Evolutionary conservation across 2,888 invertebrate genomes (phyloP).

Genomic region (Sericinus montela): DNA sequence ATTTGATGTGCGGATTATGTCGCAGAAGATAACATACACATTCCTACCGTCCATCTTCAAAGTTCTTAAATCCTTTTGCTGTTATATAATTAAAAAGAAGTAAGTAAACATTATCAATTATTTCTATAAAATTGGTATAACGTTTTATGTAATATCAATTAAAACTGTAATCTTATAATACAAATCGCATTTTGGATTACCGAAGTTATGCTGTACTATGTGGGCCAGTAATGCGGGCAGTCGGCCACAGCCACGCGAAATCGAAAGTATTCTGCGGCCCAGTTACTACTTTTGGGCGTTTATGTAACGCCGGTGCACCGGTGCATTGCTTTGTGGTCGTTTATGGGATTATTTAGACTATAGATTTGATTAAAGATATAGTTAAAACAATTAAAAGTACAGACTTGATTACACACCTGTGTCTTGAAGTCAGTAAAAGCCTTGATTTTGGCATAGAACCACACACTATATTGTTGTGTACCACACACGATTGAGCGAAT

Average conservation of each 20-base stretch:
- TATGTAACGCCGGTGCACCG: constrained; percentile 42
- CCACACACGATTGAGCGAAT: too few relatives aligned
- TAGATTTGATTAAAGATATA: neutral
- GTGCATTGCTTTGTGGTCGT: constrained; percentile 30
- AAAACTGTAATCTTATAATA: constrained; percentile 8
- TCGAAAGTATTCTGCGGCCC: constrained; percentile 62
- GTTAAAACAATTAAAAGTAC: neutral
- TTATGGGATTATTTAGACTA: constrained; percentile 10
- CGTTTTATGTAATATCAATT: constrained; percentile 11
- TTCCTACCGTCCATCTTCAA: too few relatives aligned
- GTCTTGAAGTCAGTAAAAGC: too few relatives aligned
- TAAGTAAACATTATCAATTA: too few relatives aligned
- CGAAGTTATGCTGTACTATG: constrained; percentile 11
- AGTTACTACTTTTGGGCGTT: constrained; percentile 51
- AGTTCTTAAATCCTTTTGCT: too few relatives aligned
- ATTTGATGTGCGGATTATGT: too few relatives aligned
- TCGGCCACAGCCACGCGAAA: constrained; percentile 41
- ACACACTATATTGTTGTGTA: too few relatives aligned
- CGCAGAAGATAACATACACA: too few relatives aligned
- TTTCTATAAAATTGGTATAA: neutral
- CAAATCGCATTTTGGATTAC: constrained; percentile 13
- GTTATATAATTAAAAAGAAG: too few relatives aligned
- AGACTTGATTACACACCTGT: too few relatives aligned
- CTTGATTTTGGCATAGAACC: too few relatives aligned
- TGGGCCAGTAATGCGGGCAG: constrained; percentile 37